Evolutionary conservation across 2,113 vertebrate genomes (phyloP).

Genomic region (Psittacus erithacus): DNA sequence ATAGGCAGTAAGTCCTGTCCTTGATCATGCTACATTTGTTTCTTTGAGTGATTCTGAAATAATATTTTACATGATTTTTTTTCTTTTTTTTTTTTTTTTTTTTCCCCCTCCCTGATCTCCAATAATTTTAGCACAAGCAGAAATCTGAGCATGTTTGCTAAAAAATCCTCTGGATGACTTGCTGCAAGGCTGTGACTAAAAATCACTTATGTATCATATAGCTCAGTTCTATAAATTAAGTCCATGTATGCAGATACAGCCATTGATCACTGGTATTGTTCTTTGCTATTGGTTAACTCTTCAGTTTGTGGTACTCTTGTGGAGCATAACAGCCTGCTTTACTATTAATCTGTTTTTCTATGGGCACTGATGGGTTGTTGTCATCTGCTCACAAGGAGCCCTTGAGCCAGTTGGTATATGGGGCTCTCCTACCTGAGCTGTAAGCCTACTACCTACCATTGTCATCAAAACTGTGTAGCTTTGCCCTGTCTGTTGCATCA

Average conservation of each 20-base stretch:
- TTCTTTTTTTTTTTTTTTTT: no score
- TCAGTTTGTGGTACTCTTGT: background rate
- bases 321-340: background rate
- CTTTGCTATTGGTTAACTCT: background rate
- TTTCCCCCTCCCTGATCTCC: background rate
- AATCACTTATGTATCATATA: rapidly evolving
- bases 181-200: background rate
- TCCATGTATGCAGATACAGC: rapidly evolving
- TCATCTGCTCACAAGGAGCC: background rate
- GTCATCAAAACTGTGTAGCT: background rate
- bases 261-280: rapidly evolving
- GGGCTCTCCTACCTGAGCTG: background rate
- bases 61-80: background rate
- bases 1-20: background rate
- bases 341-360: background rate
- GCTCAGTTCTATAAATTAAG: background rate
- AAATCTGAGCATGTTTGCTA: background rate
- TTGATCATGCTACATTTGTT: background rate
- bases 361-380: background rate
- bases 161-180: background rate
- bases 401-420: rapidly evolving
- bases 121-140: background rate
- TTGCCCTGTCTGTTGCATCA: background rate
- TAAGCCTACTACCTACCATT: rapidly evolving
- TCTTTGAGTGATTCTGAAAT: background rate